Percentiles rank a stretch among this genome's conserved stretches.
These are phyloP conservation scores for Cyprinodon diabolis DNA, from an alignment of 2,797 vertebrate species.

Conservation along the genomic window DNA sequence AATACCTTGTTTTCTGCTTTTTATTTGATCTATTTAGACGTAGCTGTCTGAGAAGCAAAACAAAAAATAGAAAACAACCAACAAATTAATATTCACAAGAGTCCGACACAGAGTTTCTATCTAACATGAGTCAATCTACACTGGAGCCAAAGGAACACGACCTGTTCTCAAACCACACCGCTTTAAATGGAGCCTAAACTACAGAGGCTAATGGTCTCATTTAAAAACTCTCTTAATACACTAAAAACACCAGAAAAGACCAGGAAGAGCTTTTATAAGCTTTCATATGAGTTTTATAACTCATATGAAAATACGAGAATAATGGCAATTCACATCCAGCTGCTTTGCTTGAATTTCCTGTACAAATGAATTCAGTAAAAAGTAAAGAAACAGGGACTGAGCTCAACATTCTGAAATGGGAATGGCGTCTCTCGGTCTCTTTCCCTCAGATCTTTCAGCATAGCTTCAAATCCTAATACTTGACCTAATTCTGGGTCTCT, in stretches of 20 bases:
- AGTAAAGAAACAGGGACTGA: background rate
- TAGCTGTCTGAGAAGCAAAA: too few species aligned
- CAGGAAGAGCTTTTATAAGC: background rate
- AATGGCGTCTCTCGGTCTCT: conserved; percentile 18
- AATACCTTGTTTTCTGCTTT: too few species aligned
- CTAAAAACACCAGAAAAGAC: background rate
- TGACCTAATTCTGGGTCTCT: conserved; percentile 73
- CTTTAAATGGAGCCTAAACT: background rate
- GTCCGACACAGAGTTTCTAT: background rate
- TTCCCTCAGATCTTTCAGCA: conserved; percentile 52
- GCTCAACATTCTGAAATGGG: background rate
- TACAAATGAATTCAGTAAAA: background rate
- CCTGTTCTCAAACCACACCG: background rate
- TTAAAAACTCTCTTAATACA: background rate
- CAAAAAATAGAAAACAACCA: too few species aligned
- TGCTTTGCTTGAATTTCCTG: background rate
- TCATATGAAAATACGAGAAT: background rate
- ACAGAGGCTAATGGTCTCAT: background rate
- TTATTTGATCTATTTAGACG: too few species aligned
- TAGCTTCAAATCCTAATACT: conserved; percentile 61
- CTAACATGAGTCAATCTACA: background rate
- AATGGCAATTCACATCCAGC: background rate
- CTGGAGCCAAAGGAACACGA: background rate
- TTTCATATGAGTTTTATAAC: too few species aligned
- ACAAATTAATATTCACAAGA: too few species aligned